Evolutionary conservation across 92 coral and sea anemone genomes (phyloP).

Genomic region (Galaxea fascicularis): DNA sequence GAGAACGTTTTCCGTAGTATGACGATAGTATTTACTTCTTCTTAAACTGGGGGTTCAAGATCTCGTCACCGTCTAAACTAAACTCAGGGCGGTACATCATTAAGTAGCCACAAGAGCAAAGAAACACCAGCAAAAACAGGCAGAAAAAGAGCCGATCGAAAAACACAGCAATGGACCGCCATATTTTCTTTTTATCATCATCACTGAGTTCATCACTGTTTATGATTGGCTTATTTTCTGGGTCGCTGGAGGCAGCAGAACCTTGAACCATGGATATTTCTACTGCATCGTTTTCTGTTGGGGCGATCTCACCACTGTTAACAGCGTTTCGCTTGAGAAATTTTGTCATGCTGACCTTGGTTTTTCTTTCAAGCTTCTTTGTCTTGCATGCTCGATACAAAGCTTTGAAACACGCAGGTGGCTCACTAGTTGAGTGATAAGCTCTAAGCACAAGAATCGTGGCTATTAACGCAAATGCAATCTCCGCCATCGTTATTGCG

Average conservation of each 20-base stretch:
- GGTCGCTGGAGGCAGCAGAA: not conserved
- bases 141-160: constrained; percentile 38
- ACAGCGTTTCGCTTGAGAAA: constrained; percentile 25
- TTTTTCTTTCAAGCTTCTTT: not conserved
- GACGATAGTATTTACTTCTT: too few relatives aligned
- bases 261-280: not conserved
- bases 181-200: constrained; percentile 27
- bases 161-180: constrained; percentile 35
- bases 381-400: constrained; percentile 12
- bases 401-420: constrained; percentile 33
- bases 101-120: constrained; percentile 22
- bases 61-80: not conserved
- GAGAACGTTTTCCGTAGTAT: too few relatives aligned
- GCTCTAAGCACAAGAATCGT: constrained; percentile 60
- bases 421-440: constrained; percentile 35
- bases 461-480: constrained; percentile 53
- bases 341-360: not conserved
- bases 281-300: not conserved
- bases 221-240: not conserved
- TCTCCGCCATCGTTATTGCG: constrained; percentile 58
- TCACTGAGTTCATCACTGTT: not conserved
- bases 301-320: not conserved
- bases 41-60: not conserved
- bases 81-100: not conserved
- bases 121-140: constrained; percentile 21